phyloP scores from a whole-genome alignment of 2,797 vertebrate genomes.

The Borostomias antarcticus region DNA sequence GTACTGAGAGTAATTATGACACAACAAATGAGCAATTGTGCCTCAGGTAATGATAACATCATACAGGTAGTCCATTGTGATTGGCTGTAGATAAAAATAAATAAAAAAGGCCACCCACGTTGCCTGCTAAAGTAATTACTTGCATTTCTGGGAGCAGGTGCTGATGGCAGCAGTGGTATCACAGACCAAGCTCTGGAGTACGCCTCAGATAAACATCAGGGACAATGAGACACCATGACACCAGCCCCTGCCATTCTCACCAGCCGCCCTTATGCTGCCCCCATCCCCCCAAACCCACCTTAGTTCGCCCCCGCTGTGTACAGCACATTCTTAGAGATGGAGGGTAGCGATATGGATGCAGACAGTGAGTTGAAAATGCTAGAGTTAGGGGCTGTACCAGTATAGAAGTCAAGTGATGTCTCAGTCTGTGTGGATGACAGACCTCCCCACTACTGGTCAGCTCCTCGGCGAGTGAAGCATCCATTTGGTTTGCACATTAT shows the following conservation, averaged over 20 bases:
- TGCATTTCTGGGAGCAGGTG: slow-evolving; percentile 73
- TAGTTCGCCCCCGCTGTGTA: slow-evolving; percentile 16
- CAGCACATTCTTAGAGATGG: slow-evolving; percentile 25
- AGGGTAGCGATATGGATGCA: slow-evolving; percentile 14
- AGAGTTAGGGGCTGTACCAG: slow-evolving; percentile 36
- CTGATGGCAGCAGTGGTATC: slow-evolving; percentile 61
- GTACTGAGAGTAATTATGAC: background rate
- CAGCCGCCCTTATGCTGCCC: slow-evolving; percentile 59
- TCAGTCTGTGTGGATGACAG: slow-evolving; percentile 29
- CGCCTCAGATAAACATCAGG: slow-evolving; percentile 70
- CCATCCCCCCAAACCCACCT: background rate
- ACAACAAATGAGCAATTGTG: slow-evolving; percentile 41
- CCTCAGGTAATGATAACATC: slow-evolving; percentile 37
- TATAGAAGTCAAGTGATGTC: slow-evolving; percentile 32
- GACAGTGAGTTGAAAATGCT: slow-evolving; percentile 27
- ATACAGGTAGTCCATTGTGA: slow-evolving; percentile 38
- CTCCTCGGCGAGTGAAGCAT: no score
- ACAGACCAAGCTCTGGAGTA: slow-evolving; percentile 64
- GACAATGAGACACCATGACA: slow-evolving; percentile 51
- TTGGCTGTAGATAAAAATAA: slow-evolving; percentile 65
- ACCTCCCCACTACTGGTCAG: slow-evolving; percentile 33
- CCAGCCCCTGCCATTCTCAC: slow-evolving; percentile 39
- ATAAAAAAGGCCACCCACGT: slow-evolving; percentile 67
- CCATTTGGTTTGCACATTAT: no score
- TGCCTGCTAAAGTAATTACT: slow-evolving; percentile 66